Base-by-base conservation (phyloP, 1,140 invertebrate species). In the Formica selysi region DNA sequence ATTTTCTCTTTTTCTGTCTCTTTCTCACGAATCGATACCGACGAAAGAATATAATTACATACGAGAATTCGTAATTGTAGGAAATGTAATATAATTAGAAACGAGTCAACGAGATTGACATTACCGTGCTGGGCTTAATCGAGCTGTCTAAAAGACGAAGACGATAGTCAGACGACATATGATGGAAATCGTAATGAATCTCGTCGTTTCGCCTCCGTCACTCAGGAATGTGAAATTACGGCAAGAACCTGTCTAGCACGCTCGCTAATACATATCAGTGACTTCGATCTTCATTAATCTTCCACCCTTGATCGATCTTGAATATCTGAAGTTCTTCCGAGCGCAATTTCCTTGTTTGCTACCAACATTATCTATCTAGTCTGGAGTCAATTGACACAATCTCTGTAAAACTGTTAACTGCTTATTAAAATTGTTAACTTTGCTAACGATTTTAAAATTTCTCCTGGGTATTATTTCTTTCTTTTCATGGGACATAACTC, bases 71-170 rank as follows among this genome's bases (percentile, higher is more conserved):
- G 36, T 61, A 81, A 83, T 83, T 74, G 64, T 70, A 65, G 61
- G 13, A 64, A 86, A 86, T 22, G 85, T 78, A 89, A 89, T 68
- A 57, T 57, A 41, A 59, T 59, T 61, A 70, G 51, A 76, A 76
- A 86, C 71, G 65, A 88, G 86, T 86, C 78, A 65, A 89, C 84
- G 44, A 48, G 71, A 86, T 88, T 85, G 70, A 76, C 59, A 83
- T 38, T 38, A 83, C 41, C 54, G 68, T 67, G 79, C 68, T 36
- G 54, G 29, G 79, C 51, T 83, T 83, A 83, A 83, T 83, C 68
- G 79, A 83, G 68, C 79, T 83, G 68, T 83, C 79, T 83, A 54
- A 83, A 26, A n/a, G 79, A 83, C 54, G 65, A 70, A 80, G 78
- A 80, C 51, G 68, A 83, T 38, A 83, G 79, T 83, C 79, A 83